These are phyloP conservation scores for Chaetodon auriga DNA, from an alignment of 2,113 vertebrate genomes.

Conservation along the genomic window DNA sequence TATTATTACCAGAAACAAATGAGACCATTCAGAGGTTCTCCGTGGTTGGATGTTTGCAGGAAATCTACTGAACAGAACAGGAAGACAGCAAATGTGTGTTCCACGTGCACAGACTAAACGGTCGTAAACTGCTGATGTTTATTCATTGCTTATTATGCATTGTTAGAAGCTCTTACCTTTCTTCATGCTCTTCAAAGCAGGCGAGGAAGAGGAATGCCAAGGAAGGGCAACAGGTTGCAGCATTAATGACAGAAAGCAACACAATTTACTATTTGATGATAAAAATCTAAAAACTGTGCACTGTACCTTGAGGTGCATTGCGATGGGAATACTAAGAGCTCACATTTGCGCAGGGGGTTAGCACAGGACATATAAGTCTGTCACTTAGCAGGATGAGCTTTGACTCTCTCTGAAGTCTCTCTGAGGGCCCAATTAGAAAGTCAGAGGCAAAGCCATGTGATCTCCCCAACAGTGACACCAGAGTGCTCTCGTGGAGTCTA, in stretches of 20 bases:
- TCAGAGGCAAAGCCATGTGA: constrained; percentile 53
- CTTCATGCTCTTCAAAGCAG: constrained; percentile 9
- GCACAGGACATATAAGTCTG: constrained; percentile 31
- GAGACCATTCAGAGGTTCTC: not conserved
- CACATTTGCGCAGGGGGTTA: constrained; percentile 19
- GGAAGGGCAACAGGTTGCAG: not conserved
- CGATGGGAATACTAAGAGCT: constrained; percentile 17
- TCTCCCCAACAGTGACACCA: constrained; percentile 19
- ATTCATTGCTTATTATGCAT: constrained; percentile 11
- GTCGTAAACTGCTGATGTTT: not conserved
- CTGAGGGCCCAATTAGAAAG: constrained; percentile 72
- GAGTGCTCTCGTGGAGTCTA: constrained; percentile 8
- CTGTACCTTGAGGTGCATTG: not conserved
- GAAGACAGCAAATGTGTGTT: constrained; percentile 5
- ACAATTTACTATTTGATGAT: not conserved
- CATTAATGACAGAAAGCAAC: not conserved
- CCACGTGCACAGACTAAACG: not conserved
- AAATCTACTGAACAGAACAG: not conserved
- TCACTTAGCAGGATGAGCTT: constrained; percentile 53
- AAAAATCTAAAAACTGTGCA: not conserved
- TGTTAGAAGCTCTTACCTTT: constrained; percentile 10
- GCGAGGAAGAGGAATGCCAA: constrained; percentile 1
- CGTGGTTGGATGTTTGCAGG: not conserved
- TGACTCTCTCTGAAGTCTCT: constrained; percentile 74
- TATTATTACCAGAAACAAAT: constrained; percentile 18